Evolutionary conservation across 2,113 vertebrate genomes (phyloP), one percentile per base, ranked within the genome.

Genomic region (Tinamus guttatus): DNA sequence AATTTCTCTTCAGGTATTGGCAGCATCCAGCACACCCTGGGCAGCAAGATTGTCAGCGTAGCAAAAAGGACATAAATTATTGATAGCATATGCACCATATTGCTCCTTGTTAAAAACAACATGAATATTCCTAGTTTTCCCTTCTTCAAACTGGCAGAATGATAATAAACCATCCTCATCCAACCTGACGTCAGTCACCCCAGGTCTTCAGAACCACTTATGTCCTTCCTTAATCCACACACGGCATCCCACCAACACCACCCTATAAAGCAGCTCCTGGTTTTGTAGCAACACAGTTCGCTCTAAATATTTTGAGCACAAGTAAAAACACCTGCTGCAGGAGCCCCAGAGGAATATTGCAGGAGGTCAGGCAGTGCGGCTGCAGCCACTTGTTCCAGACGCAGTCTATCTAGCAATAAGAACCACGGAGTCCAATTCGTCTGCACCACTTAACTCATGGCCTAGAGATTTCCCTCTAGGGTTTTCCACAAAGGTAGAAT

Each of bases 401-500:
- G 5, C 7, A 5, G 47, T 11, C 15, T 45, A 13, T 7, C 6
- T 64, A 34, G n/a, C n/a, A n/a, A n/a, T 85, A 30, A 14, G 51
- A 18, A 41, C 8, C 18, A 28, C 0, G 1, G 45, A 69, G 19
- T 18, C n/a, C 76, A 88, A 24, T 1, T 0, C 3, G 0, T 16
- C 32, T 58, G 10, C 40, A 45, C 34, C 18, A 10, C 12, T n/a
- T 16, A 73, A 14, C 9, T 19, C 17, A 71, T 30, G 25, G 10
- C 62, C 4, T 24, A 63, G 54, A 56, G 12, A n/a, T 85, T 90
- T 45, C 9, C 24, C 7, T n/a, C 4, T 28, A 19, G 8, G 52
- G 19, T 0, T 82, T 67, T 40, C 24, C 59, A 34, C 12, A 73
- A 20, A 68, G 32, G 1, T n/a, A 5, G 14, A 17, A 69, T 25